Conservation (phyloP, 1,140 invertebrate genomes). For the Zaprionus kolodkinae region DNA sequence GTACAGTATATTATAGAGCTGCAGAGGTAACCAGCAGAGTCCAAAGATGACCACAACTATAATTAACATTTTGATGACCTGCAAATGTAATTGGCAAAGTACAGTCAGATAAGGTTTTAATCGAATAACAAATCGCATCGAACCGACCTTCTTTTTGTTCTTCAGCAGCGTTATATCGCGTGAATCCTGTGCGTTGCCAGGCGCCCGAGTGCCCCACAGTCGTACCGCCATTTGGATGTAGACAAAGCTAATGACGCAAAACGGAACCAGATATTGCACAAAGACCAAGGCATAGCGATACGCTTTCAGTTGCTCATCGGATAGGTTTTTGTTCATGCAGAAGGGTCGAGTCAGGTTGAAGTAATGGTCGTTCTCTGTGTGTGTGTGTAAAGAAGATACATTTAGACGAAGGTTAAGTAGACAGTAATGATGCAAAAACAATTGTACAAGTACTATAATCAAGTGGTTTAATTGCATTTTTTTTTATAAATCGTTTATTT, state of each 20-base stretch:
- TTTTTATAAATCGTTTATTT: no score
- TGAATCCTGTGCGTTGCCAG: constrained; percentile 90
- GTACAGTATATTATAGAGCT: constrained; percentile 90
- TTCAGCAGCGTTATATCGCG: constrained; percentile 90
- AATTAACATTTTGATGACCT: constrained; percentile 95
- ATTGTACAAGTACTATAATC: no score
- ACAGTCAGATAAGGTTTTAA: neutral
- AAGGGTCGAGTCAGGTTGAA: constrained; percentile 85
- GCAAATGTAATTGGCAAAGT: constrained; percentile 53
- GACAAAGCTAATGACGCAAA: constrained; percentile 91
- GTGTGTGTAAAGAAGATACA: neutral
- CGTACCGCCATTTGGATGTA: constrained; percentile 91
- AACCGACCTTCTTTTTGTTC: constrained; percentile 92
- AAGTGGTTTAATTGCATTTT: no score
- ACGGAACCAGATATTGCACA: constrained; percentile 90
- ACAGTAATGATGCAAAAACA: neutral
- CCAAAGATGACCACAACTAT: constrained; percentile 92
- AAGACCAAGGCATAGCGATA: constrained; percentile 87
- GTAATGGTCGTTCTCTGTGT: constrained; percentile 65
- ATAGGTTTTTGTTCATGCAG: constrained; percentile 86
- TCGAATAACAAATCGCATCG: neutral
- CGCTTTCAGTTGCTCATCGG: constrained; percentile 85
- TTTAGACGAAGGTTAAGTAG: neutral
- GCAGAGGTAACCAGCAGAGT: constrained; percentile 92
- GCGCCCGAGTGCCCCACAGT: constrained; percentile 90